A percentile compares a stretch with the other conserved stretches of the same genome.
Conservation (phyloP, 2,888 invertebrate genomes). For the Ditula angustiorana region DNA sequence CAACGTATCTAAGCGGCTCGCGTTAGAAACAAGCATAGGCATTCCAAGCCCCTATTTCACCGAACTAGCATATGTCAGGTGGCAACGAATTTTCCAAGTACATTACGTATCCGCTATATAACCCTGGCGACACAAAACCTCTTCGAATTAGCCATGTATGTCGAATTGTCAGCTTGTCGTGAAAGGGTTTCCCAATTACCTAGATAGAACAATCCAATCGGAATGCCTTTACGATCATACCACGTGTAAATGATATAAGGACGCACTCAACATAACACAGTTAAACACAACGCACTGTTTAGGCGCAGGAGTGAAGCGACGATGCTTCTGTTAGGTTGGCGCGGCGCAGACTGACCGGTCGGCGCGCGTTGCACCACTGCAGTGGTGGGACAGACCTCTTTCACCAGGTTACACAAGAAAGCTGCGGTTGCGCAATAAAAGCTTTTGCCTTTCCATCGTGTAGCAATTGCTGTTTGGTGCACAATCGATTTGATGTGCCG, state of each 20-base stretch:
- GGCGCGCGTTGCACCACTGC: constrained; percentile 71
- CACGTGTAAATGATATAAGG: neutral
- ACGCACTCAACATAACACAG: constrained; percentile 19
- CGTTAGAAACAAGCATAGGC: neutral
- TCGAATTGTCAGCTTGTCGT: too few species aligned
- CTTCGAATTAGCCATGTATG: too few species aligned
- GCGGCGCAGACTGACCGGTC: constrained; percentile 58
- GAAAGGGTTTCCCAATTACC: constrained; percentile 5
- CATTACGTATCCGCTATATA: too few species aligned
- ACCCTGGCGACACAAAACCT: too few species aligned
- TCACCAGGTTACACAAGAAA: constrained; percentile 78
- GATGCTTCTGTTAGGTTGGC: constrained; percentile 32
- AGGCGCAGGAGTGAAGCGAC: constrained; percentile 4
- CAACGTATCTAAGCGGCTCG: neutral
- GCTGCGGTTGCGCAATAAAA: constrained; percentile 64
- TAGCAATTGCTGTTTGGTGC: constrained; percentile 48
- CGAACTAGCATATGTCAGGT: too few species aligned
- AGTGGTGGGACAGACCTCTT: constrained; percentile 61
- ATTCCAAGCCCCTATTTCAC: too few species aligned
- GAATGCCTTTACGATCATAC: neutral
- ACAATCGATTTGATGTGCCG: constrained; percentile 22
- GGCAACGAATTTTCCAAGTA: too few species aligned
- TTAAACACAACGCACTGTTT: constrained; percentile 8
- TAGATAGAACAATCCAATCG: neutral
- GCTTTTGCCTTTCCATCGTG: constrained; percentile 72